A percentile compares a stretch with the other conserved stretches of the same genome.
Evolutionary conservation across 1,140 invertebrate genomes (phyloP).

Genomic region (Bombus polaris): DNA sequence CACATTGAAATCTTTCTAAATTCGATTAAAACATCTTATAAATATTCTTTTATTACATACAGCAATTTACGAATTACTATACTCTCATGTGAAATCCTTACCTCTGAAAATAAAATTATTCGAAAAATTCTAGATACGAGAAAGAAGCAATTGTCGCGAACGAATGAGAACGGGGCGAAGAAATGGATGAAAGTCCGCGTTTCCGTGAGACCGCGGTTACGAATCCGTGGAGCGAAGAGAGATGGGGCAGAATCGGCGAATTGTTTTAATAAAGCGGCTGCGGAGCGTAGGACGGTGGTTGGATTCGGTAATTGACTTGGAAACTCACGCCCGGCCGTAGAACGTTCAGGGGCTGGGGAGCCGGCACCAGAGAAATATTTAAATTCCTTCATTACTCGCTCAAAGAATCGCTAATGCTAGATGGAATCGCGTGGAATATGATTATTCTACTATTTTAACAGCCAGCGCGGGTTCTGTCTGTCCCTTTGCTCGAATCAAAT

Average conservation of each 20-base stretch:
- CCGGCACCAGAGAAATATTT: conserved; percentile 76
- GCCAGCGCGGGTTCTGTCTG: conserved; percentile 27
- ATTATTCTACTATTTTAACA: conserved; percentile 78
- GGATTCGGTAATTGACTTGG: conserved; percentile 80
- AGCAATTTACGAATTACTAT: too few relatives aligned
- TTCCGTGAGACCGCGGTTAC: conserved; percentile 36
- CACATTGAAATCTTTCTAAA: neutral
- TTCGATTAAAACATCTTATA: neutral
- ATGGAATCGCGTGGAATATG: conserved; percentile 75
- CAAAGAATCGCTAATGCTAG: conserved; percentile 78
- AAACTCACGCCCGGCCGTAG: conserved; percentile 66
- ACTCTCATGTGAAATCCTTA: neutral
- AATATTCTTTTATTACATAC: neutral
- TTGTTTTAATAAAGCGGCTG: conserved; percentile 79
- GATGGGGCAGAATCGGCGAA: conserved; percentile 66
- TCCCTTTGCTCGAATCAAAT: conserved; percentile 42
- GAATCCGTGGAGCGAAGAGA: conserved; percentile 31
- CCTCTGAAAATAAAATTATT: neutral
- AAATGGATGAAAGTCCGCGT: conserved; percentile 3
- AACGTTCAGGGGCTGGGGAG: conserved; percentile 44
- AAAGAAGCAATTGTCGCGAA: conserved; percentile 39
- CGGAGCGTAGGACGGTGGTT: conserved; percentile 71
- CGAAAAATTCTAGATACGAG: conserved; percentile 37
- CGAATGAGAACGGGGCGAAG: neutral
- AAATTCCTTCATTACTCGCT: conserved; percentile 80